These are phyloP conservation scores for Stenolophus ochropezus DNA, from an alignment of 2,888 invertebrate species.

Conservation along the genomic window DNA sequence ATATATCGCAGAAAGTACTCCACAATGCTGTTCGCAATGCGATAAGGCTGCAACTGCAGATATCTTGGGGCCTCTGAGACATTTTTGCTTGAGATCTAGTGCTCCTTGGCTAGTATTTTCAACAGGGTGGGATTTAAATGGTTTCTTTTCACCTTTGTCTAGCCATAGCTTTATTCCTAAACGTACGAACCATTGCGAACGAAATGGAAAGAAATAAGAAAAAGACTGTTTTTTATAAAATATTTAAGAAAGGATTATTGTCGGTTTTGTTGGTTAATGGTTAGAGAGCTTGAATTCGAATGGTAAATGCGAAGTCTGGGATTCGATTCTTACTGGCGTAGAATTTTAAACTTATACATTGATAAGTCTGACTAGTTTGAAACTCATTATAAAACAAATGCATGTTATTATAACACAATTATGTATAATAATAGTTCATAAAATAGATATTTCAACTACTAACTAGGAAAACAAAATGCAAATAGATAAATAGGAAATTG, in stretches of 20 bases:
- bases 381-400: too few relatives aligned
- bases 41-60: constrained; percentile 41
- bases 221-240: neutral
- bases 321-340: too few relatives aligned
- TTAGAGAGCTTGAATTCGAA: too few relatives aligned
- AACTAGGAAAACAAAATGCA: too few relatives aligned
- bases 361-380: too few relatives aligned
- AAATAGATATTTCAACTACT: too few relatives aligned
- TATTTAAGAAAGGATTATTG: neutral
- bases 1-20: neutral
- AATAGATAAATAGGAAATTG: too few relatives aligned
- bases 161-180: neutral
- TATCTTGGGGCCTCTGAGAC: constrained; percentile 20
- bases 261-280: too few relatives aligned
- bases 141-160: constrained; percentile 26
- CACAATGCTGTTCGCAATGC: constrained; percentile 38
- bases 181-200: neutral
- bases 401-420: too few relatives aligned
- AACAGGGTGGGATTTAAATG: constrained; percentile 14
- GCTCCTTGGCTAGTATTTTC: constrained; percentile 6
- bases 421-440: too few relatives aligned
- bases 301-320: too few relatives aligned
- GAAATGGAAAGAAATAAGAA: neutral
- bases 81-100: constrained; percentile 5
- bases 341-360: too few relatives aligned